Conservation (phyloP, 2,797 vertebrate species). For the Enteromius trimaculatus region DNA sequence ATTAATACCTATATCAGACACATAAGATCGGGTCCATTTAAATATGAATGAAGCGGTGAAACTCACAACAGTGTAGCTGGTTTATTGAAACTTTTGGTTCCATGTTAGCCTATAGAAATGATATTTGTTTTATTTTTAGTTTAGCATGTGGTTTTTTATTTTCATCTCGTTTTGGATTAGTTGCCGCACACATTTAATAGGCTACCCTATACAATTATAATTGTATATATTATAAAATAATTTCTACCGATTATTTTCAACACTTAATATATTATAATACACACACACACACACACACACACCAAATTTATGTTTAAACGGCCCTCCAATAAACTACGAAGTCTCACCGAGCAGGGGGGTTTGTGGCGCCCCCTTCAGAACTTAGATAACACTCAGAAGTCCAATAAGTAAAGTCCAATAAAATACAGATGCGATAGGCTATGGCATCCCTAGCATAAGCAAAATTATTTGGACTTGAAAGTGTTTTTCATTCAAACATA, state of each 20-base stretch:
- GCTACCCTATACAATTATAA: not conserved
- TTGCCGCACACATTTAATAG: not conserved
- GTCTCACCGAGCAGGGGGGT: not conserved
- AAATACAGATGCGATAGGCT: not conserved
- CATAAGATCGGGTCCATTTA: constrained; percentile 31
- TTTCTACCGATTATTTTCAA: not conserved
- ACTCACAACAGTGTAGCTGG: constrained; percentile 28
- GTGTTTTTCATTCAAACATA: not conserved
- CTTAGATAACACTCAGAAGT: not conserved
- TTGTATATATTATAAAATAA: not conserved
- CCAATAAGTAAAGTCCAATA: not conserved
- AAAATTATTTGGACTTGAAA: too few relatives aligned
- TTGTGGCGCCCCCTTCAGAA: constrained; percentile 46
- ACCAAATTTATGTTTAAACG: not conserved
- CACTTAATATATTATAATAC: too few relatives aligned
- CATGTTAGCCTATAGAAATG: not conserved
- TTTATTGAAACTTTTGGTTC: constrained; percentile 3
- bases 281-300: too few relatives aligned
- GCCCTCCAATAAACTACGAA: not conserved
- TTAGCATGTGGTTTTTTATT: not conserved
- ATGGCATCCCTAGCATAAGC: not conserved
- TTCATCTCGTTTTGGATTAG: not conserved
- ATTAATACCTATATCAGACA: constrained; percentile 52
- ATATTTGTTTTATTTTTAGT: not conserved
- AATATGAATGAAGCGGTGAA: constrained; percentile 55